Base-by-base conservation (phyloP, 2,888 invertebrate genomes). In the Xylophagus ater region DNA sequence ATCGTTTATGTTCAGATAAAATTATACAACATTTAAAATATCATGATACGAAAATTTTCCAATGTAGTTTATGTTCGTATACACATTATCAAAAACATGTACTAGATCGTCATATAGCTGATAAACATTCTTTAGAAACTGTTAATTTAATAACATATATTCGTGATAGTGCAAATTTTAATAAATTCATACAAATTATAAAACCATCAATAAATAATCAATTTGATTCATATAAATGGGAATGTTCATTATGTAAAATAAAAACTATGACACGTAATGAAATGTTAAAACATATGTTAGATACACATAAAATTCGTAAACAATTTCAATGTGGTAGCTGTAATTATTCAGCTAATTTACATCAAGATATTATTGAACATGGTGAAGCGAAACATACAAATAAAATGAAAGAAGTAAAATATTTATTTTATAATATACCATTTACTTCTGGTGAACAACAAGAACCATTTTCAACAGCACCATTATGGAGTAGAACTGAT, bases 321-420 rank as follows among this genome's bases (percentile, higher is more conserved):
- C 82, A 81, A 47, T 85, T 69, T 57, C 78, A 78, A 50, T 87
- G 87, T 52, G 70, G 70, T 0, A 65, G 78, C 44, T 88, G 87
- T 49, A 55, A 67, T 0, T 81, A 73, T 47, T 70, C 69, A 19
- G 64, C 65, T 1, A 61, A 74, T 1, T 70, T 70, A 2, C 61
- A 70, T 18, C 67, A 70, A 6, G 69, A 70, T 19, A 71, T 81
- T 28, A 66, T 68, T 14, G 70, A 69, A 26, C 83, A 84, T 53
- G 72, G 77, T 44, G 57, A 60, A 2, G 67, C 68, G 9, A 70
- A 73, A 4, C 83, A 83, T 53, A 57, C 71, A 0, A 64, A 51
- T 3, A 53, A 52, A 21, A 25, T 40, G 8, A 18, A 31, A 7
- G 40, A 53, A 45, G 8, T 47, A 47, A 4, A 50, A 37, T 40